A percentile compares a stretch with the other conserved stretches of the same genome.
These are phyloP conservation scores for Diplosoma virens DNA, from an alignment of 23 tunicate species.

Conservation along the genomic window DNA sequence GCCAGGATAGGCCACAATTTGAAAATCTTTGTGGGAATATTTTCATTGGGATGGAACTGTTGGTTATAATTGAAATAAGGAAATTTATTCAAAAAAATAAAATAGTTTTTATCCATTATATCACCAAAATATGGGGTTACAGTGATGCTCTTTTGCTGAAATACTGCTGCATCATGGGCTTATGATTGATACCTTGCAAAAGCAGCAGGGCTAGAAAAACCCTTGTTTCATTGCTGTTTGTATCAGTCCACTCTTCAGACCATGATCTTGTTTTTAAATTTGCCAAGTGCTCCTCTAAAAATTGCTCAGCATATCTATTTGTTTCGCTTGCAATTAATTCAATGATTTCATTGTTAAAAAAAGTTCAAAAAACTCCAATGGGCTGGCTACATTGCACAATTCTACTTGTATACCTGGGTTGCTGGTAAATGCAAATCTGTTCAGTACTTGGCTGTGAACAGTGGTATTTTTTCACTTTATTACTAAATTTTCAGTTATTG, in stretches of 20 bases:
- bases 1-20: too few species aligned
- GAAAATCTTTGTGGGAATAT: not conserved
- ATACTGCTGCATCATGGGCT: not conserved
- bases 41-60: not conserved
- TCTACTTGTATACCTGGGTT: not conserved
- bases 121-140: not conserved
- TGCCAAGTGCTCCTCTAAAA: too few species aligned
- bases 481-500: too few species aligned
- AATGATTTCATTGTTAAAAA: not conserved
- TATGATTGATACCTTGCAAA: too few species aligned
- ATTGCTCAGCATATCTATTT: too few species aligned
- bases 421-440: not conserved
- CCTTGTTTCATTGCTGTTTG: not conserved
- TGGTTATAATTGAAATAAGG: too few species aligned
- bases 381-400: not conserved
- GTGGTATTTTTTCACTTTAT: too few species aligned
- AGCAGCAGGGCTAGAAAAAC: too few species aligned
- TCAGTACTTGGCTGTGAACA: too few species aligned
- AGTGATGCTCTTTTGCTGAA: not conserved
- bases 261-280: too few species aligned
- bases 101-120: not conserved
- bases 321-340: too few species aligned
- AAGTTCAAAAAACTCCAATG: not conserved
- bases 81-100: too few species aligned
- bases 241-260: not conserved